phyloP scores from a whole-genome alignment of 2,888 invertebrate genomes.

The Leucophora obtusa region DNA sequence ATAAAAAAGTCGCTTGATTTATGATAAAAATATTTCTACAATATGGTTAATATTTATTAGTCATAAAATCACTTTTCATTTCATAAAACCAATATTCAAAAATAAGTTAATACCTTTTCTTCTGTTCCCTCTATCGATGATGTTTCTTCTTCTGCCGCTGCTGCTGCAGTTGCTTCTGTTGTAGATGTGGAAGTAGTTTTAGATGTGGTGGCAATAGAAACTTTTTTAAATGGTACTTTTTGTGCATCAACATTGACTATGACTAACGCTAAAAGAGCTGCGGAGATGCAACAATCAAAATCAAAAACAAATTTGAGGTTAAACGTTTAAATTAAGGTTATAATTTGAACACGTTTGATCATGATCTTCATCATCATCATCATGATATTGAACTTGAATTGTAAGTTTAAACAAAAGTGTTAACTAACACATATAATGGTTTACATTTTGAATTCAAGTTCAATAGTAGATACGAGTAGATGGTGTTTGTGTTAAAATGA shows the following conservation, averaged over 20 bases:
- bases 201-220: constrained; percentile 76
- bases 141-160: constrained; percentile 46
- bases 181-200: constrained; percentile 79
- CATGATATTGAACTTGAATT: constrained; percentile 58
- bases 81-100: constrained; percentile 10
- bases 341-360: background rate
- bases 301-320: constrained; percentile 8
- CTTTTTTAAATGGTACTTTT: constrained; percentile 82
- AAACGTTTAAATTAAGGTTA: constrained; percentile 20
- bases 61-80: constrained; percentile 42
- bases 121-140: constrained; percentile 65
- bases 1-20: constrained; percentile 4
- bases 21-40: background rate
- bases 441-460: constrained; percentile 43
- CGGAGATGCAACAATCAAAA: constrained; percentile 29
- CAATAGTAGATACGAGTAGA: background rate
- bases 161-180: constrained; percentile 53
- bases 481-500: background rate
- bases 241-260: constrained; percentile 79
- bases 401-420: constrained; percentile 10
- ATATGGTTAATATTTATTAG: too few relatives aligned
- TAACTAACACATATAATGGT: constrained; percentile 33
- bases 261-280: constrained; percentile 80
- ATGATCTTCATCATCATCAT: background rate
- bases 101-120: constrained; percentile 67